A percentile compares a stretch with the other conserved stretches of the same genome.
phyloP scores from a whole-genome alignment of 2,888 invertebrate species.

The Epinotia ramella region DNA sequence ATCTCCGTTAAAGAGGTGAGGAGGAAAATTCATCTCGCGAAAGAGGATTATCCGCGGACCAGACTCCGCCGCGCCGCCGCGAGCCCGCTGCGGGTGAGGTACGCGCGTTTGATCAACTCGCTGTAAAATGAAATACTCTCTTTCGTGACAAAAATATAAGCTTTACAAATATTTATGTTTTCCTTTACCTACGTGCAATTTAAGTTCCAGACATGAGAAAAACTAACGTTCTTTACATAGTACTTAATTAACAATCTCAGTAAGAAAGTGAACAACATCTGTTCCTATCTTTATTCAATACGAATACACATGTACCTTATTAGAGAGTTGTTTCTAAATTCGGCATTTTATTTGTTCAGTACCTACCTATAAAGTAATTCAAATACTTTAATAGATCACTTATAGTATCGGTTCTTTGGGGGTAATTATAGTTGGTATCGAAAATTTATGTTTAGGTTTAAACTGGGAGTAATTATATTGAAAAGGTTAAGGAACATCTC shows the following conservation, averaged over 20 bases:
- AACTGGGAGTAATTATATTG: no score
- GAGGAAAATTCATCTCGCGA: conserved; percentile 66
- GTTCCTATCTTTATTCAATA: neutral
- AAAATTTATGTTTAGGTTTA: no score
- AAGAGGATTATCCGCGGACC: conserved; percentile 73
- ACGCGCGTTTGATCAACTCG: conserved; percentile 48
- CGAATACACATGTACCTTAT: neutral
- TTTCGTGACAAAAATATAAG: conserved; percentile 14
- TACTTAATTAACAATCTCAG: neutral
- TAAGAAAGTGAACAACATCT: no score
- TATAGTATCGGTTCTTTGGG: no score
- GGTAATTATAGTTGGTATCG: no score
- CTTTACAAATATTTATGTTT: neutral
- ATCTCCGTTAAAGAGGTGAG: conserved; percentile 52
- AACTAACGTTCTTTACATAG: neutral
- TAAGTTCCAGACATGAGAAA: neutral
- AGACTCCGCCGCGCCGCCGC: conserved; percentile 54
- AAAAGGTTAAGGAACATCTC: no score
- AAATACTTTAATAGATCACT: neutral
- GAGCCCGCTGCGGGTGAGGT: conserved; percentile 51
- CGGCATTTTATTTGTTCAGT: neutral
- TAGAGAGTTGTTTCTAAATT: neutral
- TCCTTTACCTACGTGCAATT: neutral
- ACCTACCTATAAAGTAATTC: neutral
- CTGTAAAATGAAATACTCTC: conserved; percentile 22